Percentiles rank a stretch among this genome's conserved stretches.
Evolutionary conservation across 2,797 vertebrate genomes (phyloP).

Genomic region (Rachycentron canadum): DNA sequence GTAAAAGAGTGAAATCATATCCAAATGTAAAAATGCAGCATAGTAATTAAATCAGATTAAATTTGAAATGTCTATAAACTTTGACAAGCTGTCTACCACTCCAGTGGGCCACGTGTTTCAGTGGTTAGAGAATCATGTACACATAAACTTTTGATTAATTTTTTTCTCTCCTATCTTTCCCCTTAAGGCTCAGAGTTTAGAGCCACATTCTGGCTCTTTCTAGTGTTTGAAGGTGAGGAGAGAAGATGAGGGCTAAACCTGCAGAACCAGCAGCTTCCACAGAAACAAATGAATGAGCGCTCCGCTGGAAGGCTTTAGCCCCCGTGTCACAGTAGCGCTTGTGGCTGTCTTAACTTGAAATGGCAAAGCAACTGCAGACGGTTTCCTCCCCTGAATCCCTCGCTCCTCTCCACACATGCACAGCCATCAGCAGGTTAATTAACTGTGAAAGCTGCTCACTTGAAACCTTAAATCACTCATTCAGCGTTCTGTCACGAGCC

Average conservation of each 20-base stretch:
- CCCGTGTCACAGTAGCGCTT: slow-evolving; percentile 51
- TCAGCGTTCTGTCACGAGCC: slow-evolving; percentile 84
- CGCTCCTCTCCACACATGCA: slow-evolving; percentile 70
- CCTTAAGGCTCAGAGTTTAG: slow-evolving; percentile 10
- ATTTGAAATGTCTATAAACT: slow-evolving; percentile 19
- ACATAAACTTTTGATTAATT: slow-evolving; percentile 14
- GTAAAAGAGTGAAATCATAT: slow-evolving; percentile 29
- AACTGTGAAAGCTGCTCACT: slow-evolving; percentile 87
- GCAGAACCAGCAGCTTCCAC: slow-evolving; percentile 58
- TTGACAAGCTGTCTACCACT: slow-evolving; percentile 13
- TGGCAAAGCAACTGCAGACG: slow-evolving; percentile 65
- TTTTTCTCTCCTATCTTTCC: slow-evolving; percentile 13
- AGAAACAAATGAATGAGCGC: slow-evolving; percentile 53
- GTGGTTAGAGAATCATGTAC: slow-evolving; percentile 7
- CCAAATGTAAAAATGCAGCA: slow-evolving; percentile 17
- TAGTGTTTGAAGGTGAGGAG: slow-evolving; percentile 51
- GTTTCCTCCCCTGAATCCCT: slow-evolving; percentile 66
- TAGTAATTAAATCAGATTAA: neutral
- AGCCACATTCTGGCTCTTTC: slow-evolving; percentile 20
- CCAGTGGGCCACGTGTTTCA: slow-evolving; percentile 13
- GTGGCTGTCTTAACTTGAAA: slow-evolving; percentile 75
- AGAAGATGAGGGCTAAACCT: slow-evolving; percentile 54
- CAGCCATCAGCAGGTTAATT: slow-evolving; percentile 86
- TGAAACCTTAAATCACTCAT: slow-evolving; percentile 87
- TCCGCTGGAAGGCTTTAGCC: slow-evolving; percentile 46